Conservation (phyloP, 2,797 vertebrate species). For the Pseudochromis fuscus region DNA sequence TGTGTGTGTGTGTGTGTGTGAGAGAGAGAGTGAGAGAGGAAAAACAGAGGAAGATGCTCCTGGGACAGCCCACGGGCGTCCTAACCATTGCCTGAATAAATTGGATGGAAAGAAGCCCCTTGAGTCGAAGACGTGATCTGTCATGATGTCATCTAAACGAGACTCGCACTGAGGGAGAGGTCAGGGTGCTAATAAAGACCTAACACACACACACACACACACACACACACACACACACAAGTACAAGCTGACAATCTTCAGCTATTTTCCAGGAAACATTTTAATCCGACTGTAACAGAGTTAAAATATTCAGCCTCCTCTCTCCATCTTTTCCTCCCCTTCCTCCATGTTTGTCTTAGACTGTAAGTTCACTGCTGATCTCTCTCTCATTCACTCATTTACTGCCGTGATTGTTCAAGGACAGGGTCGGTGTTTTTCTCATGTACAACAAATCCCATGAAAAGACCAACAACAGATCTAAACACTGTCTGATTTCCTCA, state of each 20-base stretch:
- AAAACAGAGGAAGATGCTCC: conserved; percentile 68
- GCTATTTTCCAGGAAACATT: conserved; percentile 60
- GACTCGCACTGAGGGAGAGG: conserved; percentile 54
- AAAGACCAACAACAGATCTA: too few relatives aligned
- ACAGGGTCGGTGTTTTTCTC: too few relatives aligned
- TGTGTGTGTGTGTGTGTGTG: conserved; percentile 29
- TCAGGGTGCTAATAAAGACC: conserved; percentile 72
- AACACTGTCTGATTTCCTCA: too few relatives aligned
- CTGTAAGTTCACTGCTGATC: neutral
- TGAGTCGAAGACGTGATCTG: conserved; percentile 76
- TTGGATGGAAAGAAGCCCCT: conserved; percentile 80
- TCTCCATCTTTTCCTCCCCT: neutral
- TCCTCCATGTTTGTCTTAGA: neutral
- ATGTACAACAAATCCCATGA: too few relatives aligned
- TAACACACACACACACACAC: conserved; percentile 28
- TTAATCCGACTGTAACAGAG: conserved; percentile 44
- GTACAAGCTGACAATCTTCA: conserved; percentile 46
- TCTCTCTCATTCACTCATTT: conserved; percentile 5
- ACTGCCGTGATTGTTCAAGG: neutral
- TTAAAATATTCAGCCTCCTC: neutral
- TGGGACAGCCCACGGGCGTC: conserved; percentile 71
- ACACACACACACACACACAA: conserved; percentile 25
- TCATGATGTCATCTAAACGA: conserved; percentile 82
- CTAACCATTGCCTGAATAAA: conserved; percentile 78
- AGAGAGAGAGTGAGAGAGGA: conserved; percentile 35